Evolutionary conservation across 2,888 invertebrate genomes (phyloP).

Genomic region (Priocnemis perturbator): DNA sequence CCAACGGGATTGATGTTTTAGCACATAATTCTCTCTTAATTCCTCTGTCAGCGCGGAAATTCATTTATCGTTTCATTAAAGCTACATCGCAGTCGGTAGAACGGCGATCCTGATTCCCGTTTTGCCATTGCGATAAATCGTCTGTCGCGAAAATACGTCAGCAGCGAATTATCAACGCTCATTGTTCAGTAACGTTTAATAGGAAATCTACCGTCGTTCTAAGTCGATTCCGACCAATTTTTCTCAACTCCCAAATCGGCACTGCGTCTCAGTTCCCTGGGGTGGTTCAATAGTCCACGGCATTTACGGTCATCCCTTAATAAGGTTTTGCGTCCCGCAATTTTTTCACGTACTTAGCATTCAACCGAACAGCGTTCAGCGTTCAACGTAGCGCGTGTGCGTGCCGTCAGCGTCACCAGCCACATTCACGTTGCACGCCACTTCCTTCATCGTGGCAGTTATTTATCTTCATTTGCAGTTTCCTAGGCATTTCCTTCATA

Average conservation of each 20-base stretch:
- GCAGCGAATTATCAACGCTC: too few species aligned
- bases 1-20: conserved; percentile 25
- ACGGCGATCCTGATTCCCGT: too few species aligned
- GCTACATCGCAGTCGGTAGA: not conserved
- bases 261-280: too few species aligned
- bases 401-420: not conserved
- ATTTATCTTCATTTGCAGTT: conserved; percentile 13
- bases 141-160: too few species aligned
- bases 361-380: conserved; percentile 27
- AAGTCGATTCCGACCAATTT: too few species aligned
- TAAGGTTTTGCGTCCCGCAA: conserved; percentile 48
- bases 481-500: not conserved
- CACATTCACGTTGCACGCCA: not conserved
- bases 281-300: not conserved
- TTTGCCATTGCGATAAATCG: too few species aligned
- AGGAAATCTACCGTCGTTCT: too few species aligned
- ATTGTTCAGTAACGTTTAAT: too few species aligned
- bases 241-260: too few species aligned
- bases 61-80: not conserved
- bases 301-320: conserved; percentile 48
- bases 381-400: conserved; percentile 39
- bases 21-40: not conserved
- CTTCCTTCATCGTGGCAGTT: not conserved
- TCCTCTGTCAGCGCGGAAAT: too few species aligned
- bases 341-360: conserved; percentile 48